Evolutionary conservation across 2,797 vertebrate genomes (phyloP), one percentile per base, ranked within the genome.

Genomic region (Leptoclinus maculatus): DNA sequence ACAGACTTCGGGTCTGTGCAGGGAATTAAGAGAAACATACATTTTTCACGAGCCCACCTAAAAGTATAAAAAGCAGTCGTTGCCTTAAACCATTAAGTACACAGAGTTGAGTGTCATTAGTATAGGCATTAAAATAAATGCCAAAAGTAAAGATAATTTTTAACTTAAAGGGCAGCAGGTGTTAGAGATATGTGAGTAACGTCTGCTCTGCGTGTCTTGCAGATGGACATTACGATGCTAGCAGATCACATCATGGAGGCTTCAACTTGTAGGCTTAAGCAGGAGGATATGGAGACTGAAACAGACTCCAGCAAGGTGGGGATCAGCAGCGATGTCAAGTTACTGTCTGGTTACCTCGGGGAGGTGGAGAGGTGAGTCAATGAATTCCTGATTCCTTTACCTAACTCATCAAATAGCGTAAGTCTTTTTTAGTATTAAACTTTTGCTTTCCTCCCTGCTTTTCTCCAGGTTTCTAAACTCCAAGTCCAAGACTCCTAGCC

Each of bases 191-290:
- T 73, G 21, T 70, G 36, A 38, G 19, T 66, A 67, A 67, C 2
- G 2, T 34, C 27, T 82, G 8, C 23, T 59, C 17, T 84, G 57
- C 49, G 14, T 76, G 49, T 82, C 53, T 86, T 88, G 13, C 90
- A 98, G 97, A 95, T 97, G 92, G 98, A 98, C 89, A 97, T 99
- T 94, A 97, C 98, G 85, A 97, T 97, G 80, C 88, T 99, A 83
- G 97, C 98, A 0, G 98, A 99, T 87, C 97, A 99, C 94, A 98
- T 99, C 72, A 97, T 98, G 53, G 97, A 98, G 90, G 96, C 97
- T 56, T 97, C 97, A 4, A 94, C 96, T 34, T 96, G 96, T 74
- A 94, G 97, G 79, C 97, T 98, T 84, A 99, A 99, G 91, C 96
- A 96, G 83, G 97, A 97, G 86, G 95, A 96, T 39, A 86, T 95